phyloP scores from a whole-genome alignment of 2,113 vertebrate species.

The Ceyx cyanopectus region DNA sequence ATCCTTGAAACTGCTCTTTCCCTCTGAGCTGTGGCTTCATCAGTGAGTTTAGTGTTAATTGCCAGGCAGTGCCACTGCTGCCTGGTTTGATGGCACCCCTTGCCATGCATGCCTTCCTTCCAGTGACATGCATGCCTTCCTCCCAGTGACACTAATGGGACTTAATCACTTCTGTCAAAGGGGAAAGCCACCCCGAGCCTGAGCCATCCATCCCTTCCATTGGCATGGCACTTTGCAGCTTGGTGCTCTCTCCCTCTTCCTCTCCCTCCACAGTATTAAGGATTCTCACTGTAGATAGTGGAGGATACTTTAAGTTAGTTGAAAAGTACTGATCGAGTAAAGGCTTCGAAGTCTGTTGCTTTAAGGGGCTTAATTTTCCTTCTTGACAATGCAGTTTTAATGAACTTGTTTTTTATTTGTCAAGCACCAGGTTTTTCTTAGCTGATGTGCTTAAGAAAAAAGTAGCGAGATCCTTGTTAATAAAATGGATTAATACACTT shows the following conservation, averaged over 20 bases:
- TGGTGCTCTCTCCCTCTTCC: background rate
- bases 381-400: conserved; percentile 25
- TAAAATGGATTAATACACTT: conserved; percentile 71
- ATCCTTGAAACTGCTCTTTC: background rate
- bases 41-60: background rate
- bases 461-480: conserved; percentile 57
- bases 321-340: conserved; percentile 48
- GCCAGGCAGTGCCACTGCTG: background rate
- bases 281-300: conserved; percentile 5
- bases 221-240: background rate
- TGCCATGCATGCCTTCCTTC: background rate
- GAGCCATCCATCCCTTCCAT: background rate
- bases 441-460: conserved; percentile 38
- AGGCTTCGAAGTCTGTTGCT: conserved; percentile 17
- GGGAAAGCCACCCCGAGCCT: background rate
- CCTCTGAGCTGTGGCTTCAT: background rate
- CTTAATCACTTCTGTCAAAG: background rate
- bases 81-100: background rate
- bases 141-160: background rate
- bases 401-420: background rate
- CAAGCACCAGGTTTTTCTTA: background rate
- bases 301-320: conserved; percentile 36
- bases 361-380: conserved; percentile 31
- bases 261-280: too few relatives aligned
- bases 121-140: background rate